Conservation (phyloP, 2,888 invertebrate genomes). For the Hoplodrina ambigua region DNA sequence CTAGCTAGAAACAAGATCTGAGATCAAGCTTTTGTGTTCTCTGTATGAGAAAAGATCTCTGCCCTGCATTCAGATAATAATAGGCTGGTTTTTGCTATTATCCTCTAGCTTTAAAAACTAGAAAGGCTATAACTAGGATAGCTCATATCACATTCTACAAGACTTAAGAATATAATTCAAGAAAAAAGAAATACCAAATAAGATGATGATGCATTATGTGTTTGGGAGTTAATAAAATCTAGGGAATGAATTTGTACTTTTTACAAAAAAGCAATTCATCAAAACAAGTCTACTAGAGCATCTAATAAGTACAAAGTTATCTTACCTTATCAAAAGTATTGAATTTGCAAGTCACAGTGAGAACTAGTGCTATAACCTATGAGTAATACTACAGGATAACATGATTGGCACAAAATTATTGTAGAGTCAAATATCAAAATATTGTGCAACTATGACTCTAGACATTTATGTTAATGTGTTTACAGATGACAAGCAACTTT, state of each 20-base stretch:
- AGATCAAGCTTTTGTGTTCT: too few species aligned
- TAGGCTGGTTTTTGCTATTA: too few species aligned
- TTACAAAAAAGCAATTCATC: not conserved
- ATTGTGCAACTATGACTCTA: constrained; percentile 40
- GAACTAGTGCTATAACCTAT: not conserved
- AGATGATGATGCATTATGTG: too few species aligned
- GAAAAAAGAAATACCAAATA: not conserved
- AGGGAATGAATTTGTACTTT: too few species aligned
- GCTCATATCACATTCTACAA: too few species aligned
- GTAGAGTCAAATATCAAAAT: constrained; percentile 14
- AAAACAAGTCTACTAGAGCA: not conserved
- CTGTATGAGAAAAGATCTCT: too few species aligned
- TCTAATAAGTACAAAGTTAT: not conserved
- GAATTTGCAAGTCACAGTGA: constrained; percentile 29
- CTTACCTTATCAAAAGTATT: not conserved
- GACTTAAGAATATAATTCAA: too few species aligned
- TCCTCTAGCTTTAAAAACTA: too few species aligned
- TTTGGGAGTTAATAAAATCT: too few species aligned
- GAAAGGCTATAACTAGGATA: too few species aligned
- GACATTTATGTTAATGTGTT: constrained; percentile 8
- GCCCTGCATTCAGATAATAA: too few species aligned
- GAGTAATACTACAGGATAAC: constrained; percentile 16
- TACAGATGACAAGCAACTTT: constrained; percentile 16
- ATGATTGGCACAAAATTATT: constrained; percentile 28
- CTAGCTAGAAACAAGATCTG: too few species aligned